Base-by-base conservation (phyloP, 2,888 invertebrate genomes). In the Apamea monoglypha region DNA sequence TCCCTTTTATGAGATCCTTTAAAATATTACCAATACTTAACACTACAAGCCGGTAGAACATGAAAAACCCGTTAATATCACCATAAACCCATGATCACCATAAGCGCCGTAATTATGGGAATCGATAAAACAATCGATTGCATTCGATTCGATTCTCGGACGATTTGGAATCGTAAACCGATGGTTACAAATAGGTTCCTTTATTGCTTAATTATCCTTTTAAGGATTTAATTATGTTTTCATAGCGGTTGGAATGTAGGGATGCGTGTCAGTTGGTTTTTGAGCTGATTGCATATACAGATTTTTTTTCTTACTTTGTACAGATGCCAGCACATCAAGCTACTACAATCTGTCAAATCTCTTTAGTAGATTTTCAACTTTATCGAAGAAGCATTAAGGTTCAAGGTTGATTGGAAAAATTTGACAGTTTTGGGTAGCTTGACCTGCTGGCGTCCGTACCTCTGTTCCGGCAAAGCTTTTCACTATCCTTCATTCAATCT, bases 171-270 rank as follows among this genome's bases (percentile, higher is more conserved):
- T 92, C 90, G 85, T 92, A 92, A 92, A 92, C 75, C 85, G 86
- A 88, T 88, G 82, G 87, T 89, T 90, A 88, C 91, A 91, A 91
- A 91, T 91, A 91, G 87, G 85, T 87, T 88, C 79, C 87, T 91
- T 90, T 90, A 89, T 89, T 83, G 85, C 88, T 86, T 82, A 82
- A 87, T 89, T 81, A 81, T 87, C 88, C 89, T 89, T 87, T 89
- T 84, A 86, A 90, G 87, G 88, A 86, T 83, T 84, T 88, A 81
- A 90, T 87, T 79, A 86, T 88, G 85, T 87, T 90, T 88, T 90
- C 88, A 88, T 86, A 90, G 82, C 18, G 44, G 59, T 80, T 63
- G 47, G 47, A 68, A 74, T 87, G 64, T 70, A 72, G 70, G 78
- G 82, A 87, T 87, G 74, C 29, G 80, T 76, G 69, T 68, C 76